These are phyloP conservation scores for Chymomyza costata DNA, from an alignment of 1,140 invertebrate genomes.

Conservation along the genomic window DNA sequence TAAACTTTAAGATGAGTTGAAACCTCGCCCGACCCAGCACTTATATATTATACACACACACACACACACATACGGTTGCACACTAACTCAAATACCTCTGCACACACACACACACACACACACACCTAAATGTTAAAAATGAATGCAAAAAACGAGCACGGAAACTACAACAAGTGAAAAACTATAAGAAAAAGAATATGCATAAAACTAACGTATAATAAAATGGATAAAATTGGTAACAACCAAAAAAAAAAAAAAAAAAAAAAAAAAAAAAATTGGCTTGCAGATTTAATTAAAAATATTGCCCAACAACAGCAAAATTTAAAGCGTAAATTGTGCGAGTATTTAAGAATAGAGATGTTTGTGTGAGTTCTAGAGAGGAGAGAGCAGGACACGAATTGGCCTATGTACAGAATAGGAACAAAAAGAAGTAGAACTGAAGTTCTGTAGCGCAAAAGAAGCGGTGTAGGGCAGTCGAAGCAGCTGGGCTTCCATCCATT, in stretches of 20 bases:
- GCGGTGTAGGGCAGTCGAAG: no score
- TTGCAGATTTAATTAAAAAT: constrained; percentile 68
- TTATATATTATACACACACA: no score
- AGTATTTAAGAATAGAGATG: no score
- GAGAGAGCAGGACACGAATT: no score
- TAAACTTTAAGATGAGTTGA: constrained; percentile 68
- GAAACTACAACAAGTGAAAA: constrained; percentile 27
- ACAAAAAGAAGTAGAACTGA: no score
- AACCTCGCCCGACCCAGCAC: no score
- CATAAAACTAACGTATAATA: constrained; percentile 28
- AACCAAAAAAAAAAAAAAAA: constrained; percentile 21
- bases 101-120: background rate
- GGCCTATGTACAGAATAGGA: no score
- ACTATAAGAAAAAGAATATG: background rate
- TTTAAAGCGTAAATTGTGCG: constrained; percentile 65
- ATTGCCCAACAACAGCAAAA: constrained; percentile 58
- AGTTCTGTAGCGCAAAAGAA: no score
- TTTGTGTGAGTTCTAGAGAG: no score
- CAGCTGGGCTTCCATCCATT: no score
- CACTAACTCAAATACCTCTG: no score
- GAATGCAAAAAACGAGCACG: background rate
- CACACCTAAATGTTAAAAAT: no score
- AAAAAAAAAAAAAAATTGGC: constrained; percentile 24
- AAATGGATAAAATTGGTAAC: constrained; percentile 62
- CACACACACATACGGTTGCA: constrained; percentile 2